Evolutionary conservation across 2,888 invertebrate species (phyloP), one percentile per base, ranked within the genome.

Genomic region (Quadriops clusia): DNA sequence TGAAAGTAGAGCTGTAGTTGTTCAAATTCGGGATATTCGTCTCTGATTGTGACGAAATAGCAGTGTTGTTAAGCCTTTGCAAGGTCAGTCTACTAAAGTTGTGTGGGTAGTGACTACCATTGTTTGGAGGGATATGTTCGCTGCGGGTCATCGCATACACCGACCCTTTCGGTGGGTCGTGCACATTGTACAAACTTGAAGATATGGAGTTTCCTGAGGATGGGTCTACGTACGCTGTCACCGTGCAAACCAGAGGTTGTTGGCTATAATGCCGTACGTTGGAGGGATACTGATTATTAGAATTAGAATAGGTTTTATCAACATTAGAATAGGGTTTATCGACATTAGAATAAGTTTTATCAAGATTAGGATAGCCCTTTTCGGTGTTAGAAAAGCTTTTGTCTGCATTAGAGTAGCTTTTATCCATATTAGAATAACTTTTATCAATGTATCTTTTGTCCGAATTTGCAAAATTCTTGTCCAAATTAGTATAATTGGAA

Each of bases 191-290:
- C 40, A 64, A 45, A 41, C 60, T 62, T 9, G 64, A 55, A 22
- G 59, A 54, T 28, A 57, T 52, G 36, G 43, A 53, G 15, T 47
- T 45, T 15, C 52, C 44, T 13, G 54, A 45, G 5, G 65, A 59
- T 11, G 66, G 64, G 39, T 69, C 68, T 38, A 62, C 63, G 46
- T 65, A 69, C 2, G 65, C 57, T 42, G 63, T 60, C 28, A 67
- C 62, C 30, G 64, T 60, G 26, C 36, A 38, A 3, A 32, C 33
- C n/a, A 30, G 31, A n/a, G 33, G 38, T 24, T 36, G 38, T 32
- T 29, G 13, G 32, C 10, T 22, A 23, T 33, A 12, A 28, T 28
- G 5, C 24, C n/a, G 17, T 34, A 27, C n/a, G 32, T 28, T 13
- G 28, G 17, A 9, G 26, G 21, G 16, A n/a, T n/a, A n/a, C n/a